Evolutionary conservation across 2,797 vertebrate genomes (phyloP).

Genomic region (Epinephelus malabaricus): DNA sequence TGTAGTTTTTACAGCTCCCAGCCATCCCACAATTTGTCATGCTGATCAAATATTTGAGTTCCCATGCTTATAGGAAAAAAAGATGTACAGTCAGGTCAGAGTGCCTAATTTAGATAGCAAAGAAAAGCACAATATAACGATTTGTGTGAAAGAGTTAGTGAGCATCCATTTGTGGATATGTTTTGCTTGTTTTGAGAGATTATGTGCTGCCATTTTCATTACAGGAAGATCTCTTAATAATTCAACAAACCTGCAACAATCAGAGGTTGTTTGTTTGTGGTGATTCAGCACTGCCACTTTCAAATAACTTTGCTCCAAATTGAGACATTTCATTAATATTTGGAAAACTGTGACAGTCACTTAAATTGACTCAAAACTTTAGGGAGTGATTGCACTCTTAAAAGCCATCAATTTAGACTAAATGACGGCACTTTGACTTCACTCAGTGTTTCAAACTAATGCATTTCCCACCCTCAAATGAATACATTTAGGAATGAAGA

Average conservation of each 20-base stretch:
- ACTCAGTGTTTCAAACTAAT: neutral
- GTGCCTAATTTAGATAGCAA: neutral
- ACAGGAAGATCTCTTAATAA: slow-evolving; percentile 33
- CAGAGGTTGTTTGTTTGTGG: neutral
- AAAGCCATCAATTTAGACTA: slow-evolving; percentile 14
- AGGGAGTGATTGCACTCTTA: neutral
- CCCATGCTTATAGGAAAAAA: neutral
- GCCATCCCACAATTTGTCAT: neutral
- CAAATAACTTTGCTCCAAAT: neutral
- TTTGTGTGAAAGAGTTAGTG: neutral
- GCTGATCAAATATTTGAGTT: neutral
- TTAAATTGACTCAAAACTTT: neutral
- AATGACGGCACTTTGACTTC: slow-evolving; percentile 26
- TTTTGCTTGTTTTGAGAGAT: neutral
- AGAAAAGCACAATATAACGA: neutral
- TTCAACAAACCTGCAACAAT: slow-evolving; percentile 33
- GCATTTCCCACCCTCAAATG: neutral
- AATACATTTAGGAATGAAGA: neutral
- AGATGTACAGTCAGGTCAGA: neutral
- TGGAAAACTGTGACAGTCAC: neutral
- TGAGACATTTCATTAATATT: slow-evolving; percentile 33
- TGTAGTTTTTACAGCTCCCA: neutral
- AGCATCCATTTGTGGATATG: neutral
- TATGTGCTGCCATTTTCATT: neutral
- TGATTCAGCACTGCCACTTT: slow-evolving; percentile 2